phyloP scores from a whole-genome alignment of 1,140 invertebrate species.

The Pissodes strobi region DNA sequence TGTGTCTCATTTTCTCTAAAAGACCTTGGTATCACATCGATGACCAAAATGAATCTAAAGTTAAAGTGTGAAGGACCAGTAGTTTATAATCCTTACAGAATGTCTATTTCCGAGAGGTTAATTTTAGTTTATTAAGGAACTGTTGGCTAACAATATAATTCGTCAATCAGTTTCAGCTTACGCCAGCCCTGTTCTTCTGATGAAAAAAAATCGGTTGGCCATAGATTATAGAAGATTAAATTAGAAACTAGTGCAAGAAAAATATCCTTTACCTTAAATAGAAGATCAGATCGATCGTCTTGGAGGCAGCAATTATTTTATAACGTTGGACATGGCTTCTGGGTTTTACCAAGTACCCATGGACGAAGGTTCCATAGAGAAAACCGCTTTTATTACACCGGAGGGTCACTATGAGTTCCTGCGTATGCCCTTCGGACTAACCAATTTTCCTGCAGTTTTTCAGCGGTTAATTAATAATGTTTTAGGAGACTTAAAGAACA shows the following conservation, averaged over 20 bases:
- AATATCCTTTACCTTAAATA: slow-evolving; percentile 45
- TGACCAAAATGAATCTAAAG: not conserved
- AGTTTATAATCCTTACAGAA: not conserved
- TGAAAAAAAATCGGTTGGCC: slow-evolving; percentile 43
- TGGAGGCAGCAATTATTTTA: slow-evolving; percentile 40
- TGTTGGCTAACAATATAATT: slow-evolving; percentile 48
- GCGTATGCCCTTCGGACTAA: slow-evolving; percentile 49
- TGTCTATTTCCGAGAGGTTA: not conserved
- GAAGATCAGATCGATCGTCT: slow-evolving; percentile 51
- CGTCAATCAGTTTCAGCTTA: slow-evolving; percentile 50
- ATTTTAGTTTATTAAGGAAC: slow-evolving; percentile 18
- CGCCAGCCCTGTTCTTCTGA: slow-evolving; percentile 51
- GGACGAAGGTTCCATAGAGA: slow-evolving; percentile 47
- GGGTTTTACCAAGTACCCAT: slow-evolving; percentile 46
- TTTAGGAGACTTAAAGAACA: slow-evolving; percentile 1
- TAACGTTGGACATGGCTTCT: slow-evolving; percentile 39
- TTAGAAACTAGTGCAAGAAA: slow-evolving; percentile 44
- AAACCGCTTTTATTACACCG: slow-evolving; percentile 44
- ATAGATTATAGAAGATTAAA: slow-evolving; percentile 48
- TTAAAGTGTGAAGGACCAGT: too few species aligned
- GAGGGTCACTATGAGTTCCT: slow-evolving; percentile 46
- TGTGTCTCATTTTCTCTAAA: not conserved
- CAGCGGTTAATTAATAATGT: slow-evolving; percentile 50
- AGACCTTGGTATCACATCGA: not conserved
- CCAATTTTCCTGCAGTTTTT: slow-evolving; percentile 51